These are phyloP conservation scores for Geotrupes spiniger DNA, from an alignment of 2,888 invertebrate species.

Conservation along the genomic window DNA sequence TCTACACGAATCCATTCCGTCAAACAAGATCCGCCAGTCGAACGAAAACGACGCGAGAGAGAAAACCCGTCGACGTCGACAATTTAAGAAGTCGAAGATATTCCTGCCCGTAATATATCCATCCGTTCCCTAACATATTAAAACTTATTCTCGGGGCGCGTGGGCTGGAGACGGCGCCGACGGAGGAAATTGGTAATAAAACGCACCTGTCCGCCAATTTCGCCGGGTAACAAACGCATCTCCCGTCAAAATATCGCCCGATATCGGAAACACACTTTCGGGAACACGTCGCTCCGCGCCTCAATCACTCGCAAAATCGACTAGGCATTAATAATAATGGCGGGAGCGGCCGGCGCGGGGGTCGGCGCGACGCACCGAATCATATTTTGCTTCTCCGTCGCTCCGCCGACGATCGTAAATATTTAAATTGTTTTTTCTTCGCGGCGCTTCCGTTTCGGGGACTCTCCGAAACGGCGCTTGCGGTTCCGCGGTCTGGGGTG, in stretches of 20 bases:
- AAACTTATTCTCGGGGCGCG: conserved; percentile 2
- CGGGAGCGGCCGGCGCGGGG: neutral
- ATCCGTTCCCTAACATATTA: neutral
- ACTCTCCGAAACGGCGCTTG: too few species aligned
- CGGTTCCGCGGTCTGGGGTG: too few species aligned
- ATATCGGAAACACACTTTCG: conserved; percentile 31
- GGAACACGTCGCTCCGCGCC: conserved; percentile 28
- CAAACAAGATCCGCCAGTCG: too few species aligned
- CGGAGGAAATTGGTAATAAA: conserved; percentile 34
- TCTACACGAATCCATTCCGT: too few species aligned
- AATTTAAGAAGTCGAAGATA: conserved; percentile 3
- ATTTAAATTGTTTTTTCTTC: conserved; percentile 2
- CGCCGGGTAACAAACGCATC: conserved; percentile 38
- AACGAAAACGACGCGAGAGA: too few species aligned
- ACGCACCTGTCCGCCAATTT: conserved; percentile 39
- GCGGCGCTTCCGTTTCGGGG: too few species aligned
- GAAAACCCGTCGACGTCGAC: too few species aligned
- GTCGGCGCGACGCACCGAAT: neutral
- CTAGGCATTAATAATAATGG: conserved; percentile 1
- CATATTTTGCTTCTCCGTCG: neutral
- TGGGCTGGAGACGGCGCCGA: conserved; percentile 22
- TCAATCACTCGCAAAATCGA: conserved; percentile 5
- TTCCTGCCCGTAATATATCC: neutral
- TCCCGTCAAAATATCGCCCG: conserved; percentile 37
- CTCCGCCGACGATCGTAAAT: neutral